These are phyloP conservation scores for Smutsia temminckii DNA, from an alignment of 2,797 vertebrate species.

Conservation along the genomic window DNA sequence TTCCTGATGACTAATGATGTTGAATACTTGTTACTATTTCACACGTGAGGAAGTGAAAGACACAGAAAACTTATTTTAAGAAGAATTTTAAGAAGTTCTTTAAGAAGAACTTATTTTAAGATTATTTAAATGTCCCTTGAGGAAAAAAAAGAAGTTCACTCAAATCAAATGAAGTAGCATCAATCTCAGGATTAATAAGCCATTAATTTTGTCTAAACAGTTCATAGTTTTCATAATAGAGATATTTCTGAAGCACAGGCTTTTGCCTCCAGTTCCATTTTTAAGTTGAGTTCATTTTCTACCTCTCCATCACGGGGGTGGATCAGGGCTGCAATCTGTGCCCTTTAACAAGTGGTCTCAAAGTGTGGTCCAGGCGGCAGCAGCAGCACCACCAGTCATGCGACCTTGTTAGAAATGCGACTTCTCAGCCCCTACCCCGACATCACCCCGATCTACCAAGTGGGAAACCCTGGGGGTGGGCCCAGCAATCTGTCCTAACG, in stretches of 20 bases:
- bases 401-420: neutral
- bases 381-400: too few species aligned
- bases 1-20: neutral
- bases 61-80: neutral
- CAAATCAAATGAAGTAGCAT: neutral
- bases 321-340: neutral
- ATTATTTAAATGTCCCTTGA: neutral
- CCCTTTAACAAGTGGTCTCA: neutral
- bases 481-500: neutral
- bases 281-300: neutral
- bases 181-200: neutral
- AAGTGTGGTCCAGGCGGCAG: neutral
- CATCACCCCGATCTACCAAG: neutral
- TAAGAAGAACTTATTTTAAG: neutral
- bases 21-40: neutral
- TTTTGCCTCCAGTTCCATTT: neutral
- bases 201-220: neutral
- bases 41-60: neutral
- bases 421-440: neutral
- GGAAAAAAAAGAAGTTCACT: neutral
- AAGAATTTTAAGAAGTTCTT: too few species aligned
- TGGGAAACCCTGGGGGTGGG: neutral
- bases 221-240: neutral
- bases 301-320: neutral
- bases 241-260: neutral